Conservation (phyloP, 2,113 vertebrate genomes). For the Ochotona curzoniae region DNA sequence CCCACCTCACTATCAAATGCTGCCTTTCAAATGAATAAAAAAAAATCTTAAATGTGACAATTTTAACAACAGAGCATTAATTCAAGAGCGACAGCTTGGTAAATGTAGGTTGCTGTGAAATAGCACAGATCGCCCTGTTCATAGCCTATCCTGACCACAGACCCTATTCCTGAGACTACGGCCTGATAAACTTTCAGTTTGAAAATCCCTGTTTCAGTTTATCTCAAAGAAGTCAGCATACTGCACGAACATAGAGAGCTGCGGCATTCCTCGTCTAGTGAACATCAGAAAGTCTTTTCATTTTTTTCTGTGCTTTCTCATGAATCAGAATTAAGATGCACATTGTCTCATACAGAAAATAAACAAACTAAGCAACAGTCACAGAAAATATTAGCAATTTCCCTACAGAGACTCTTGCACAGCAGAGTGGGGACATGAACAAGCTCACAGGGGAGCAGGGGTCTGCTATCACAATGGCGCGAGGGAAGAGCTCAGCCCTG, state of each 20-base stretch:
- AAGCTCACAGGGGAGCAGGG: neutral
- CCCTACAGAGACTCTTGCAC: neutral
- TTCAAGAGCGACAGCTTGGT: neutral
- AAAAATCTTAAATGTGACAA: neutral
- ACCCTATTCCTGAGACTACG: neutral
- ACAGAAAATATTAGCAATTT: neutral
- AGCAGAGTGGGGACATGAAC: neutral
- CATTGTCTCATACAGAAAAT: neutral
- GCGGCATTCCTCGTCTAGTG: neutral
- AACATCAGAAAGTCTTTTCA: neutral
- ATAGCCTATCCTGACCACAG: neutral
- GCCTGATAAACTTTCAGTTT: neutral
- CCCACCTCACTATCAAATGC: too few relatives aligned
- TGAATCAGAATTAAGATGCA: neutral
- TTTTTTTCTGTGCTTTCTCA: neutral
- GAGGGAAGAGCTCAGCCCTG: neutral
- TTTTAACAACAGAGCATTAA: neutral
- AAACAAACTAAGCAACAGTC: neutral
- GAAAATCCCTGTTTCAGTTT: neutral
- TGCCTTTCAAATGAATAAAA: too few relatives aligned
- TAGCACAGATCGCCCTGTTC: accelerated
- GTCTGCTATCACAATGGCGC: neutral
- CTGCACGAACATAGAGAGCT: neutral
- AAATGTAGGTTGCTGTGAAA: accelerated
- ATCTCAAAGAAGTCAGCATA: neutral